phyloP scores from a whole-genome alignment of 1,140 invertebrate species.

The Lepidurus couesii region DNA sequence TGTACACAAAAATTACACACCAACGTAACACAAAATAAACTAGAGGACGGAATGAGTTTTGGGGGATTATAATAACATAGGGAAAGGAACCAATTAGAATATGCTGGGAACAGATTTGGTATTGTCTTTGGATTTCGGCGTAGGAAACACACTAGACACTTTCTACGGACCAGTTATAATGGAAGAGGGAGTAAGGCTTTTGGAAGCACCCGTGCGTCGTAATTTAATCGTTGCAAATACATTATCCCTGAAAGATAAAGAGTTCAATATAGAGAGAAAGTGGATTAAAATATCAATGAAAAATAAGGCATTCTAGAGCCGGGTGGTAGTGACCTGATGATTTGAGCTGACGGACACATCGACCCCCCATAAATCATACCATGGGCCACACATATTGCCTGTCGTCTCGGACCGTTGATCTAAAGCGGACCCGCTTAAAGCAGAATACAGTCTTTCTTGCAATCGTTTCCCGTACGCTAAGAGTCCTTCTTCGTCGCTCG shows the following conservation, averaged over 20 bases:
- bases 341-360: constrained; percentile 47
- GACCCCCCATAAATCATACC: constrained; percentile 79
- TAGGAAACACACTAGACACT: not conserved
- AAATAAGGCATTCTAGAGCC: not conserved
- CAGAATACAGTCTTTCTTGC: constrained; percentile 46
- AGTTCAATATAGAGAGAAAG: not conserved
- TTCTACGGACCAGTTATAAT: not conserved
- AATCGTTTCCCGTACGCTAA: constrained; percentile 47
- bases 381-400: constrained; percentile 70
- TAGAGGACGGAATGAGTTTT: constrained; percentile 4
- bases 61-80: no score
- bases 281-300: not conserved
- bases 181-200: not conserved
- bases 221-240: constrained; percentile 79
- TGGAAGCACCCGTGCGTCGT: constrained; percentile 43
- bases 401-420: constrained; percentile 52
- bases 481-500: constrained; percentile 35
- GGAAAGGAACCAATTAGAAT: not conserved
- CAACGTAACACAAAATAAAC: not conserved
- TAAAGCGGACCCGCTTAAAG: constrained; percentile 48
- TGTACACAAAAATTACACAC: not conserved
- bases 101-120: not conserved
- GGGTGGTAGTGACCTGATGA: constrained; percentile 1
- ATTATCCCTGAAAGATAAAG: constrained; percentile 59
- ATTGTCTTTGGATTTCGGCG: no score